Evolutionary conservation across 1,140 invertebrate species (phyloP), one percentile per base, ranked within the genome.

Genomic region (Ceratina japonica): DNA sequence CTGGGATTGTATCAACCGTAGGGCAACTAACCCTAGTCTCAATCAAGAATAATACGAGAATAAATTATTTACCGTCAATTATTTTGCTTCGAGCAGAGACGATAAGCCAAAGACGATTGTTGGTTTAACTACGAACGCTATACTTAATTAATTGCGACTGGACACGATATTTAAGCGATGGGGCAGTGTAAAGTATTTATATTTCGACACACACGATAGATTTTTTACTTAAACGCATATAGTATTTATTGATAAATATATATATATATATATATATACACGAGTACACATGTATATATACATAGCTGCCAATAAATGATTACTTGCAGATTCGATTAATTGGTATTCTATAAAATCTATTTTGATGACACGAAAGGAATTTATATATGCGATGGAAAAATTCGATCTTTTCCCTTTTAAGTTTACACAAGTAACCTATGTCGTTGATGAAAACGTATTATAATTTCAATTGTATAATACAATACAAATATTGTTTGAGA

Each of bases 401-500:
- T 59, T 62, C n/a, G 31, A 15, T 37, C 31, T 16, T 52, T 62
- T 16, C 18, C 52, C 59, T 70, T 61, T 20, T 69, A 20, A 44
- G 2, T 69, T 69, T 22, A 58, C 58, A 68, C 18, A 68, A 31
- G 27, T 58, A 4, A 22, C 15, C 31, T 56, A 49, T n/a, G 1
- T 20, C 22, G 24, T 68, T 7, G 8, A 20, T 16, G 13, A 8
- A 62, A 7, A 24, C 4, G n/a, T 15, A 75, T 75, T 65, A 24
- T n/a, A n/a, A n/a, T 75, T 66, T 66, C 16, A 10, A 63, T 73
- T 27, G 18, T 22, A 73, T 37, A 37, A 27, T 31, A 31, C 27
- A 10, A 16, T 44, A n/a, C n/a, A 77, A 63, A 24, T 62, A 71
- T 72, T 63, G 49, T 72, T 77, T 77, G 27, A 68, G 22, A 77